Percentiles rank a stretch among this genome's conserved stretches.
These are phyloP conservation scores for Euphydryas editha DNA, from an alignment of 2,888 invertebrate genomes.

Conservation along the genomic window DNA sequence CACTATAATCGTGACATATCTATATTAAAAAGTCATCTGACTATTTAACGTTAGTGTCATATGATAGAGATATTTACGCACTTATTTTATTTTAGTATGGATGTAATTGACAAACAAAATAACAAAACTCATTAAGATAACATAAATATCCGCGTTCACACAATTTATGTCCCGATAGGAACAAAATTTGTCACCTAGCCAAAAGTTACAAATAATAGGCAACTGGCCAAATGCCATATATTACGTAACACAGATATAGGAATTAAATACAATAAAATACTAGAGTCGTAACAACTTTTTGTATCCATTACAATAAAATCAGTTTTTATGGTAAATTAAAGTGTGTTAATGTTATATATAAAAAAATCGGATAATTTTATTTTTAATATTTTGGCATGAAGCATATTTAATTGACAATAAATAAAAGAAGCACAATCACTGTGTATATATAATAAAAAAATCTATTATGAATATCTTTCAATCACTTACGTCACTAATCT, in stretches of 20 bases:
- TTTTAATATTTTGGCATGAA: not conserved
- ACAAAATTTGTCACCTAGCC: constrained; percentile 61
- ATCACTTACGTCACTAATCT: too few species aligned
- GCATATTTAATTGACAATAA: too few species aligned
- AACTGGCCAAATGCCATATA: constrained; percentile 48
- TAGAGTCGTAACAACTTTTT: constrained; percentile 3
- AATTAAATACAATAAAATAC: constrained; percentile 10
- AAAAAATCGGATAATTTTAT: not conserved
- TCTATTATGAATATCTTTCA: too few species aligned
- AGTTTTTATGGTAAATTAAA: not conserved
- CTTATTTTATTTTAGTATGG: not conserved
- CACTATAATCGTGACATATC: too few species aligned
- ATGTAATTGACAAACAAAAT: not conserved
- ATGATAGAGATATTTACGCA: not conserved
- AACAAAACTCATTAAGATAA: constrained; percentile 3
- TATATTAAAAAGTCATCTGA: too few species aligned
- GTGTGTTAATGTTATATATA: not conserved
- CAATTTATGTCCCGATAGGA: constrained; percentile 52
- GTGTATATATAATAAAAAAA: too few species aligned
- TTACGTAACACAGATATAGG: constrained; percentile 27
- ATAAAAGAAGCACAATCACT: too few species aligned
- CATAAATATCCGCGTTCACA: constrained; percentile 38
- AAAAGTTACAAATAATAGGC: constrained; percentile 59
- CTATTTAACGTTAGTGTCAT: too few species aligned
- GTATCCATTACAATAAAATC: not conserved